phyloP scores from a whole-genome alignment of 1,140 invertebrate genomes.

The Druon quercuslanigerum region DNA sequence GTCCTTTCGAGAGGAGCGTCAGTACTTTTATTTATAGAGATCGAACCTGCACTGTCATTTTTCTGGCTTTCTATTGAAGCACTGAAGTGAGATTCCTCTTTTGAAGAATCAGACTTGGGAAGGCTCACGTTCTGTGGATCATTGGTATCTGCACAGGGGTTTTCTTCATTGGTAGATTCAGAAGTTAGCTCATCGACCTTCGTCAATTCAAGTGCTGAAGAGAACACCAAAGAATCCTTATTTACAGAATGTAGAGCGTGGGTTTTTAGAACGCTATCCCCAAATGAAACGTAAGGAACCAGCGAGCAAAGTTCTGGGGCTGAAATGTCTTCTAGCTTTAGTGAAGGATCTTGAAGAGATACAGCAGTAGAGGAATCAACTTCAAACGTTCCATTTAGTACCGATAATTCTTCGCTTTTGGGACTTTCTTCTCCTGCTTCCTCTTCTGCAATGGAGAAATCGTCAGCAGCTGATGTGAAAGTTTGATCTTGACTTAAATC shows the following conservation, averaged over 20 bases:
- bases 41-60: background rate
- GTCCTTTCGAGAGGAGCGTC: background rate
- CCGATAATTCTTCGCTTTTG: background rate
- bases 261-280: slow-evolving; percentile 29
- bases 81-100: background rate
- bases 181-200: background rate
- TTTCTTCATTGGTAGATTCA: background rate
- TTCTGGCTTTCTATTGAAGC: background rate
- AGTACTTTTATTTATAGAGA: background rate
- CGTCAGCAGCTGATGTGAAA: slow-evolving; percentile 60
- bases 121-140: background rate
- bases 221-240: background rate
- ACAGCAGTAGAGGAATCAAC: background rate
- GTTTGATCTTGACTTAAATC: slow-evolving; percentile 62
- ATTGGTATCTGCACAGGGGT: background rate
- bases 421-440: background rate
- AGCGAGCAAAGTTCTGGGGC: background rate
- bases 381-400: slow-evolving; percentile 14
- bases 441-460: background rate
- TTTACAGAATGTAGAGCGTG: background rate
- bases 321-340: background rate
- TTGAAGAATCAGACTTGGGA: background rate
- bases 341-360: background rate
- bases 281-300: slow-evolving; percentile 32
- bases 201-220: background rate